Percentiles rank a stretch among this genome's conserved stretches.
Evolutionary conservation across 1,140 invertebrate species (phyloP).

Genomic region (Mesaphorura yosii): DNA sequence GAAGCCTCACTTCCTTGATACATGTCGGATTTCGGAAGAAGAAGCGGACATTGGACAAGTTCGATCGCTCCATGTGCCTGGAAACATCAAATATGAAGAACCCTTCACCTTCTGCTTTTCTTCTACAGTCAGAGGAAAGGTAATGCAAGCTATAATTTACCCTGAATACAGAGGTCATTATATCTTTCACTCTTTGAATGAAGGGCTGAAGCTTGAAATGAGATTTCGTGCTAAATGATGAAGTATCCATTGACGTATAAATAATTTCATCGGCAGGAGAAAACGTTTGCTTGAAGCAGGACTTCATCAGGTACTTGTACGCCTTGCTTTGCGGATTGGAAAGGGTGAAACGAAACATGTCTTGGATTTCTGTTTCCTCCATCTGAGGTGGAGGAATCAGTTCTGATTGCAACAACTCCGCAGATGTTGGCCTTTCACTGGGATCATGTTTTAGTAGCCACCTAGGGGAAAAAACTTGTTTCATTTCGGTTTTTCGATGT

Average conservation of each 20-base stretch:
- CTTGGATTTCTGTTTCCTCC: conserved; percentile 65
- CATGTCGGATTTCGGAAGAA: conserved; percentile 55
- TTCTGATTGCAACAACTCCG: conserved; percentile 66
- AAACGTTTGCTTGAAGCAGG: conserved; percentile 53
- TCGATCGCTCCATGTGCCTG: conserved; percentile 58
- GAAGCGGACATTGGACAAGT: conserved; percentile 54
- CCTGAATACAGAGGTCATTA: no score
- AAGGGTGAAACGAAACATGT: conserved; percentile 61
- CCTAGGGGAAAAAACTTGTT: conserved; percentile 36
- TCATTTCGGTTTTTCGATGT: no score
- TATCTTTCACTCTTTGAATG: conserved; percentile 34
- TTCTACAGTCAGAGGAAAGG: no score
- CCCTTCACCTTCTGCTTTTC: no score
- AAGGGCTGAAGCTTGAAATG: conserved; percentile 14
- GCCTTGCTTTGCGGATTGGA: conserved; percentile 66
- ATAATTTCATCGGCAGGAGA: conserved; percentile 57
- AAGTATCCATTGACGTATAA: conserved; percentile 56
- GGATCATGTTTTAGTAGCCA: conserved; percentile 80
- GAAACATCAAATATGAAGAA: conserved; percentile 57
- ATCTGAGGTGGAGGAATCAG: conserved; percentile 63
- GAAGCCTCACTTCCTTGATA: conserved; percentile 49
- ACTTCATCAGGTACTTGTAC: conserved; percentile 62
- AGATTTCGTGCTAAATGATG: conserved; percentile 33
- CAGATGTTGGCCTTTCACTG: conserved; percentile 62
- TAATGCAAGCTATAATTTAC: no score